Evolutionary conservation across 2,797 vertebrate species (phyloP).

Genomic region (Danio aesculapii): DNA sequence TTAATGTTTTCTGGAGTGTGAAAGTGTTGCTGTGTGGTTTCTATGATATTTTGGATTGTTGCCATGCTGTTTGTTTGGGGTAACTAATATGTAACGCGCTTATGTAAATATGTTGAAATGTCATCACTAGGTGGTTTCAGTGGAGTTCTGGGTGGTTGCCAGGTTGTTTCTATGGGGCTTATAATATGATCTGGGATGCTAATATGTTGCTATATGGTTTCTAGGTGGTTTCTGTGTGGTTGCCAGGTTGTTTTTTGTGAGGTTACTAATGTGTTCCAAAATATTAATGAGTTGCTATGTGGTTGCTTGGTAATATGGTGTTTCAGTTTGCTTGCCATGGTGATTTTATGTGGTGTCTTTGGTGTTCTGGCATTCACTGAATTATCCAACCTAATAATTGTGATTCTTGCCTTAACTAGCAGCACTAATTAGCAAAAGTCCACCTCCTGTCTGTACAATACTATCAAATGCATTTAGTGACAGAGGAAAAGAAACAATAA

Average conservation of each 20-base stretch:
- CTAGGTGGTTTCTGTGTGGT: background rate
- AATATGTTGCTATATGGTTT: no score
- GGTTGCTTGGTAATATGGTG: background rate
- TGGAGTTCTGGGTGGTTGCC: background rate
- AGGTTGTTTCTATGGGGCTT: background rate
- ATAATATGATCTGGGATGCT: no score
- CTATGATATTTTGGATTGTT: background rate
- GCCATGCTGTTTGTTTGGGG: background rate
- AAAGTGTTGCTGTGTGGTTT: background rate
- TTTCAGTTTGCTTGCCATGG: no score
- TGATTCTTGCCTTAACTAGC: background rate
- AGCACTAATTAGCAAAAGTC: conserved; percentile 9
- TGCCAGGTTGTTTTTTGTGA: background rate
- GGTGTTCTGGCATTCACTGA: background rate
- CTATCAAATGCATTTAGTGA: conserved; percentile 5
- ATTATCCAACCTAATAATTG: background rate
- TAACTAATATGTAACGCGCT: no score
- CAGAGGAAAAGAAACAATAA: background rate
- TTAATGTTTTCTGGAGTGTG: no score
- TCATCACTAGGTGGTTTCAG: background rate
- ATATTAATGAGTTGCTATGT: background rate
- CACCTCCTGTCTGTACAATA: background rate
- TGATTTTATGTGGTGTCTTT: no score
- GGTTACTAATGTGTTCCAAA: no score
- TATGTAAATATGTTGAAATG: no score